A percentile compares a stretch with the other conserved stretches of the same genome.
These are phyloP conservation scores for Tarsius wallacei DNA, from an alignment of 2,797 vertebrate genomes.

Conservation along the genomic window DNA sequence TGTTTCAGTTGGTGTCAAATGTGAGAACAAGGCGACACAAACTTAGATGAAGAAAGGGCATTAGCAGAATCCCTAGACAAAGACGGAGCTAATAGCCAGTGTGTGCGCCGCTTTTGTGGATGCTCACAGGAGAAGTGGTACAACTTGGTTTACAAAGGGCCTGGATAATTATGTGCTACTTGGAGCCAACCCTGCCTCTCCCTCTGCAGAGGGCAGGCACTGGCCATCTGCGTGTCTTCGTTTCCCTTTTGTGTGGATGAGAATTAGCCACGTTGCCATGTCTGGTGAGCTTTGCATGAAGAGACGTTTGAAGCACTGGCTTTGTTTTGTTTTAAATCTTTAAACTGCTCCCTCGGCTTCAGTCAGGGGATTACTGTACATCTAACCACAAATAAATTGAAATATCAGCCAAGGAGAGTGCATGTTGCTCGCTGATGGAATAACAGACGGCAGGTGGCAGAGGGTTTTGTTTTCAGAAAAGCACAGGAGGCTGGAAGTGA, in stretches of 20 bases:
- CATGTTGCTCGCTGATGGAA: slow-evolving; percentile 65
- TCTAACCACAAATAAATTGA: slow-evolving; percentile 85
- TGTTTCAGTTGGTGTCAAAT: slow-evolving; percentile 85
- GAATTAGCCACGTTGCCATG: slow-evolving; percentile 78
- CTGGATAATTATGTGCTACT: slow-evolving; percentile 84
- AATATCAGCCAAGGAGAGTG: slow-evolving; percentile 78
- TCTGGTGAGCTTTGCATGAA: slow-evolving; percentile 80
- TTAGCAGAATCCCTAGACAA: slow-evolving; percentile 86
- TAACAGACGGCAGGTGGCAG: slow-evolving; percentile 83
- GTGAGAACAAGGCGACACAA: slow-evolving; percentile 80
- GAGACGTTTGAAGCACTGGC: slow-evolving; percentile 78
- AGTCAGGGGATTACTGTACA: slow-evolving; percentile 75
- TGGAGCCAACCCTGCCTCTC: slow-evolving; percentile 76
- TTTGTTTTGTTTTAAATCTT: slow-evolving; percentile 85
- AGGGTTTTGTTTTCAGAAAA: slow-evolving; percentile 82
- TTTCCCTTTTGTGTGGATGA: slow-evolving; percentile 77
- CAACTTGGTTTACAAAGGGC: slow-evolving; percentile 86
- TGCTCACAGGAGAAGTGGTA: slow-evolving; percentile 83
- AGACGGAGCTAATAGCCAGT: slow-evolving; percentile 82
- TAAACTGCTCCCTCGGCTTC: slow-evolving; percentile 79
- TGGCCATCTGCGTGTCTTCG: slow-evolving; percentile 83
- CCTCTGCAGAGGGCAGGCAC: slow-evolving; percentile 77
- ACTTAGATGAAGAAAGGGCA: slow-evolving; percentile 83
- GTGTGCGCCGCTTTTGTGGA: slow-evolving; percentile 76
- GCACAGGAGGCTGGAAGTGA: slow-evolving; percentile 79